Base-by-base conservation (phyloP, 2,113 vertebrate species). In the Ia io region DNA sequence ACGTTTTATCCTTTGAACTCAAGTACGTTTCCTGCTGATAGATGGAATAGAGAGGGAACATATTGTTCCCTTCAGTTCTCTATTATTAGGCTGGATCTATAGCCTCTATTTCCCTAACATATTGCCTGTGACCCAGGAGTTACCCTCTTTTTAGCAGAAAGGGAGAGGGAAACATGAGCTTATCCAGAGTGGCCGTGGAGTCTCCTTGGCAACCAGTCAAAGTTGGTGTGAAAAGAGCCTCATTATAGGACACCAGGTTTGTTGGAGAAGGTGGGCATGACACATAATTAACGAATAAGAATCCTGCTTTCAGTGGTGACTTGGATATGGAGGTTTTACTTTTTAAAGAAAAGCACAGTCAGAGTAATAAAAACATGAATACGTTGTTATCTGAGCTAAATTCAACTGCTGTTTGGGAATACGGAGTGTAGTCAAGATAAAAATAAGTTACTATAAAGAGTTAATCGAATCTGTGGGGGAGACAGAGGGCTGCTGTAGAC, bases 281-380 rank as follows among this genome's bases (percentile, higher is more conserved):
- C 14, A 42, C 63, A 14, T 16, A 65, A 7, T 65, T 32, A 47
- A 59, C 76, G 18, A 84, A 6, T 74, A 96, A 93, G 78, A 95
- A 73, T 61, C 7, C 32, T 85, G 37, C 44, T 90, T 84, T 69
- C 16, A 49, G 25, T 65, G 86, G 20, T 79, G 40, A 89, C 73
- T 80, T 94, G 42, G 84, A 94, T 97, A 86, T 93, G 91, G 44
- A 88, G 37, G 73, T 92, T 61, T 61, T 12, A 56, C 20, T 56
- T 56, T 56, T 56, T 56, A 56, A 61, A 61, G 23, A 61, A 73
- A 73, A 73, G 22, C 37, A 13, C 70, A 73, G 40, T 53, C 73
- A 91, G 17, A 86, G 12, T 87, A 95, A 70, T 63, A 51, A 78
- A 61, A n/a, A 20, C 23, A 25, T 25, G 25, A 70, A 53, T 16